Base-by-base conservation (phyloP, 2,797 vertebrate species). In the Parauchenoglanis punctatus region DNA sequence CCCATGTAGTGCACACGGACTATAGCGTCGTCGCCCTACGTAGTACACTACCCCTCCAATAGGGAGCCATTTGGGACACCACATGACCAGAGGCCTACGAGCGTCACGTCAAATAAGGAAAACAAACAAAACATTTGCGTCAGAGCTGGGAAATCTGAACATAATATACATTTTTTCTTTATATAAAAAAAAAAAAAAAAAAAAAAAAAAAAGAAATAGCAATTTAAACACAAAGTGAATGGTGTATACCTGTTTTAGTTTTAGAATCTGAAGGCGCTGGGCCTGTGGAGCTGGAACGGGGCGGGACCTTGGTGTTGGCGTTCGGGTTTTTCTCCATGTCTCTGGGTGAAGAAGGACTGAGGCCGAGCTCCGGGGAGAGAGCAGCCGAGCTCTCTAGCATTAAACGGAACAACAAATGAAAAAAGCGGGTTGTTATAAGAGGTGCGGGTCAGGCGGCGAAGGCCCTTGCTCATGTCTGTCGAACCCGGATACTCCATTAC, bases 381-480 rank as follows among this genome's bases (percentile, higher is more conserved):
- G 94, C 93, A 58, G 88, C 87, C 58, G 94, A 95, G 95, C 95
- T 95, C 95, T 93, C 91, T 91, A 90, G 92, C 94, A 94, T 95
- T 87, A 94, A 96, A 94, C 89, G 82, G 92, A 91, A 89, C 91
- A 90, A 94, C 90, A 88, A 82, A 87, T 80, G 89, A 93, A 88
- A 93, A 94, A 88, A 94, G 91, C 92, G 94, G 96, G 93, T 92
- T 92, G 92, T 89, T 91, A 90, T 93, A 90, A 94, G 61, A 67
- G 61, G 95, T 95, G 96, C 96, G 95, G 96, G 94, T 95, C 93
- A 96, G 97, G 96, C 96, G 92, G 88, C 96, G 73, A 94, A 95
- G 96, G 95, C 97, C 98, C 97, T 95, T 95, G 94, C 96, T 97
- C 98, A 98, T 98, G 97, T 97, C 97, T 96, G 92, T 95, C 96